Base-by-base conservation (phyloP, 2,113 vertebrate species). In the Otis tarda region DNA sequence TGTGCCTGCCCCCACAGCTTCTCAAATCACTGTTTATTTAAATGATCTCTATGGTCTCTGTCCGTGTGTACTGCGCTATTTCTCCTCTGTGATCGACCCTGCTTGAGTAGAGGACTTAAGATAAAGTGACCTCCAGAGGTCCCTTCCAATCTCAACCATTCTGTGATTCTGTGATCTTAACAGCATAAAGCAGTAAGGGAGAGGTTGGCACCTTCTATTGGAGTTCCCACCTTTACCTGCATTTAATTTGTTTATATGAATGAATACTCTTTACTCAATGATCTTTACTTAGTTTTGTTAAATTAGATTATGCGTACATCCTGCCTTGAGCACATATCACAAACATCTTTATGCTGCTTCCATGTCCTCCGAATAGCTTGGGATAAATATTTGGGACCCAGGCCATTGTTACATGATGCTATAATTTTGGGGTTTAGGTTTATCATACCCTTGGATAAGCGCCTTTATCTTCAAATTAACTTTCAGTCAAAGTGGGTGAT, bases 311-410 rank as follows among this genome's bases (percentile, higher is more conserved):
- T n/a, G 27, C 20, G 6, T 30, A 24, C 12, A 19, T 64, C 12
- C 49, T 88, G 31, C 39, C 31, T 61, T 86, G 9, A 10, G 4
- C 20, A 27, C 0, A 0, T 43, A 23, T 37, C 30, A 41, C 28
- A 78, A 61, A 43, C 6, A 10, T 24, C n/a, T 67, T 59, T 28
- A 23, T 37, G 33, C 11, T 67, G 31, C 13, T 82, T 63, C 31
- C 11, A 5, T 31, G 12, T 74, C 9, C 11, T 67, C 24, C 56
- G 35, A 37, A 52, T 73, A 69, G 12, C 43, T 71, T 82, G 14
- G 13, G 18, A 77, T 69, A 49, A 73, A 24, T 89, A 70, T 65
- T 16, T 81, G 56, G 37, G 37, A 65, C 19, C 23, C 1, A 2
- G 19, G 9, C 25, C 41, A 6, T 33, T 81, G 39, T 33, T 6